Evolutionary conservation across 2,888 invertebrate species (phyloP), one percentile per base, ranked within the genome.

Genomic region (Microctonus aethiopoides): DNA sequence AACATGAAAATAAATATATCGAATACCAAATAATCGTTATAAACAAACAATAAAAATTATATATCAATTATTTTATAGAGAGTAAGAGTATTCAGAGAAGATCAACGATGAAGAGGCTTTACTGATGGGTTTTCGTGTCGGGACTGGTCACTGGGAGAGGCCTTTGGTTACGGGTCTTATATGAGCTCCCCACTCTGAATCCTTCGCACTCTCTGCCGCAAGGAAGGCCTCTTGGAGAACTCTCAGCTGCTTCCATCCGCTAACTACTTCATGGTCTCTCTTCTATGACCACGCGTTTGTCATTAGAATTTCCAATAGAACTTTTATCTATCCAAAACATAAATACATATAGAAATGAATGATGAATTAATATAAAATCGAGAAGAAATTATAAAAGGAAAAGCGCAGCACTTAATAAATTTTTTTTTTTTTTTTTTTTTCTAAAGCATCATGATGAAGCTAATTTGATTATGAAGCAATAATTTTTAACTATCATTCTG

Each of bases 111-210:
- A 84, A 81, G 84, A 83, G 82, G 83, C 81, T 82, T 80, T 80
- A 81, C 80, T 81, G 85, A 84, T 84, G 84, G 82, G 85, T 85
- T 85, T 84, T 85, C 84, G 85, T 84, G 83, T 84, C 81, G 82
- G 81, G 84, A 85, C 85, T 85, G 85, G 80, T 84, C 84, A 85
- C 84, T 85, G 84, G 82, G 83, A 84, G 85, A 85, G 84, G 83
- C 83, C 81, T 83, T 85, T 84, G 83, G 79, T 76, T 84, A 82
- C 81, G 80, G 82, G 83, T 84, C 84, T 85, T 85, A 85, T 85
- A 85, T 84, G 84, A 84, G 79, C 83, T 81, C 85, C 85, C 85
- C 85, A 84, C 85, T 84, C 84, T 82, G 75, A 61, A 57, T 71
- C 70, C 73, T 9, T 68, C 62, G 46, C 65, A 54, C 51, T 71